A percentile compares a stretch with the other conserved stretches of the same genome.
Evolutionary conservation across 2,797 vertebrate genomes (phyloP).

Genomic region (Melanogrammus aeglefinus): DNA sequence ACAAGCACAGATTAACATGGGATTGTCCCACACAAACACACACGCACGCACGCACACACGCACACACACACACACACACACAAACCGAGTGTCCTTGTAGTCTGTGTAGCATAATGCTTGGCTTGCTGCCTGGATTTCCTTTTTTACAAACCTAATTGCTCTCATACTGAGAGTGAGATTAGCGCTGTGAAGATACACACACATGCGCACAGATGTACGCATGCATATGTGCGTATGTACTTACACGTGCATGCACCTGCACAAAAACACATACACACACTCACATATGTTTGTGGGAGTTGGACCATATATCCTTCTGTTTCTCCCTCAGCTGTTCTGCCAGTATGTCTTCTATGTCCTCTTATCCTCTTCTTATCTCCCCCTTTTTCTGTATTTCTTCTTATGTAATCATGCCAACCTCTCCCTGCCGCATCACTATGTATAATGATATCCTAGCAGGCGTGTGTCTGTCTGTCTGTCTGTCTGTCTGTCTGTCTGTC

Average conservation of each 20-base stretch:
- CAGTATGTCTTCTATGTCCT: background rate
- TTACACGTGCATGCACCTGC: background rate
- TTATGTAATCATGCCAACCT: background rate
- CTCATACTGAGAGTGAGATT: constrained; percentile 45
- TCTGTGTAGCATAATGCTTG: constrained; percentile 43
- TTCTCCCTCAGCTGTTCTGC: background rate
- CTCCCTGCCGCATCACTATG: background rate
- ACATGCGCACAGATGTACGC: background rate
- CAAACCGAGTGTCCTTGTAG: constrained; percentile 9
- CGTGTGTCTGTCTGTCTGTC: constrained; percentile 1
- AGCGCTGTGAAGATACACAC: constrained; percentile 11
- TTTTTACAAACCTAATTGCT: constrained; percentile 45
- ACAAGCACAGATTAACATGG: background rate
- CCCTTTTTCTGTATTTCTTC: background rate
- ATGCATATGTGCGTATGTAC: constrained; percentile 23
- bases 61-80: background rate
- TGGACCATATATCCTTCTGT: constrained; percentile 28
- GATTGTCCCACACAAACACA: no score
- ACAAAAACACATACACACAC: constrained; percentile 35
- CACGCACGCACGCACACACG: background rate
- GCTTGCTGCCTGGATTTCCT: constrained; percentile 40
- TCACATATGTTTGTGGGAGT: constrained; percentile 36
- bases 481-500: background rate
- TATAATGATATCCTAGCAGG: background rate
- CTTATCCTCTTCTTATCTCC: background rate